A percentile compares a stretch with the other conserved stretches of the same genome.
These are phyloP conservation scores for Drosophila pseudotakahashii DNA, from an alignment of 2,888 invertebrate genomes.

Conservation along the genomic window DNA sequence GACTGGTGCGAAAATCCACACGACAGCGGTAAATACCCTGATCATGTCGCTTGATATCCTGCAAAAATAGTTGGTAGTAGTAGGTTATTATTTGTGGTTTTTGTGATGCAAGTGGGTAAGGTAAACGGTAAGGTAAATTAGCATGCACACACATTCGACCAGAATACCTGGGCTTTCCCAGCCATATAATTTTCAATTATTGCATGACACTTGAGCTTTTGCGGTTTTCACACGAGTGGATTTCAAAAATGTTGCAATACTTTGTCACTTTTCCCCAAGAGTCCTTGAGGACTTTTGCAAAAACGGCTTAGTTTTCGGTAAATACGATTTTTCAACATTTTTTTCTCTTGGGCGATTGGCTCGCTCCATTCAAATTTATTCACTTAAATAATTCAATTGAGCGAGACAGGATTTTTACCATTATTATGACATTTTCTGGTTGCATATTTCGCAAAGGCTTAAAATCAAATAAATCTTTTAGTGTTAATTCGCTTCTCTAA, in stretches of 20 bases:
- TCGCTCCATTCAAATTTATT: background rate
- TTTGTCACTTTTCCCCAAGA: conserved; percentile 4
- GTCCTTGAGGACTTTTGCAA: conserved; percentile 1
- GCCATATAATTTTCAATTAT: conserved; percentile 71
- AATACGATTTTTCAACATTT: background rate
- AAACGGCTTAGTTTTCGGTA: background rate
- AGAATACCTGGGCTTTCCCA: background rate
- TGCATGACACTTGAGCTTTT: conserved; percentile 62
- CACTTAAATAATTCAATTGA: conserved; percentile 29
- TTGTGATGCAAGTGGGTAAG: conserved; percentile 45
- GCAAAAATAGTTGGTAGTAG: conserved; percentile 45
- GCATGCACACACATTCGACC: conserved; percentile 50
- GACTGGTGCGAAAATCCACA: conserved; percentile 95
- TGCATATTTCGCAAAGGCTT: background rate
- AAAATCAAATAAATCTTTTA: conserved; percentile 7
- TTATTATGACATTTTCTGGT: conserved; percentile 7
- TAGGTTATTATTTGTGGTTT: conserved; percentile 49
- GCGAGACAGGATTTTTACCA: background rate
- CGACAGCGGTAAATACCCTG: conserved; percentile 95
- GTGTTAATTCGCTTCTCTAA: conserved; percentile 1
- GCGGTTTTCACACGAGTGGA: conserved; percentile 14
- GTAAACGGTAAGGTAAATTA: conserved; percentile 63
- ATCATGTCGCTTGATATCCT: conserved; percentile 93
- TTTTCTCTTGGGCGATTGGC: background rate
- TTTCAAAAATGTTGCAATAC: background rate